These are phyloP conservation scores for Neosalanx taihuensis DNA, from an alignment of 2,797 vertebrate species.

Conservation along the genomic window DNA sequence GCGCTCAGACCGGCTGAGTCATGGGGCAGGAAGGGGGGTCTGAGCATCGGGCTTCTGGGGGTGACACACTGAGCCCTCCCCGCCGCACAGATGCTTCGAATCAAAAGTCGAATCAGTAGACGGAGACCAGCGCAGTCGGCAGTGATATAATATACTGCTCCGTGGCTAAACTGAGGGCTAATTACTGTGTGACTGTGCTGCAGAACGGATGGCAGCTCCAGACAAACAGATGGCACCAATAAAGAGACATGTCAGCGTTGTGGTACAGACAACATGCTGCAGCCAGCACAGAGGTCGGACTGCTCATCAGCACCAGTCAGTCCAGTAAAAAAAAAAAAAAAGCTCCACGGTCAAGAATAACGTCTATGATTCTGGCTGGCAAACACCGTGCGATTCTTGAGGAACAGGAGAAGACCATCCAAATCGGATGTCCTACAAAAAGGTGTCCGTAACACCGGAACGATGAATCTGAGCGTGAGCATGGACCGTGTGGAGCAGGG, in stretches of 20 bases:
- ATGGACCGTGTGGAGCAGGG: not conserved
- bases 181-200: not conserved
- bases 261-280: no score
- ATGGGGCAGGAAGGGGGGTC: conserved; percentile 26
- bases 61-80: conserved; percentile 41
- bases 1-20: conserved; percentile 35
- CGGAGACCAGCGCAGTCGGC: conserved; percentile 26
- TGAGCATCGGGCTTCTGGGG: conserved; percentile 30
- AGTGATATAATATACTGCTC: not conserved
- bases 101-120: conserved; percentile 41
- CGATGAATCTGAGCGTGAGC: not conserved
- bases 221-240: conserved; percentile 1
- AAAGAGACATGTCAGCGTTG: not conserved
- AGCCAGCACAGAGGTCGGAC: not conserved
- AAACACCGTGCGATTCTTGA: no score
- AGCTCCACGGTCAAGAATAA: no score
- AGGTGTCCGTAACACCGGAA: no score
- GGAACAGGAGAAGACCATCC: no score
- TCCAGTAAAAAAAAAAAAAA: no score
- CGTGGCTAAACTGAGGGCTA: not conserved
- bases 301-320: not conserved
- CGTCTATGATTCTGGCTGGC: no score
- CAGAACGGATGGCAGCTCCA: not conserved
- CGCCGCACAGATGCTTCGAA: conserved; percentile 49
- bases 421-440: no score